Base-by-base conservation (phyloP, 2,113 vertebrate species). In the Artemisiospiza belli region DNA sequence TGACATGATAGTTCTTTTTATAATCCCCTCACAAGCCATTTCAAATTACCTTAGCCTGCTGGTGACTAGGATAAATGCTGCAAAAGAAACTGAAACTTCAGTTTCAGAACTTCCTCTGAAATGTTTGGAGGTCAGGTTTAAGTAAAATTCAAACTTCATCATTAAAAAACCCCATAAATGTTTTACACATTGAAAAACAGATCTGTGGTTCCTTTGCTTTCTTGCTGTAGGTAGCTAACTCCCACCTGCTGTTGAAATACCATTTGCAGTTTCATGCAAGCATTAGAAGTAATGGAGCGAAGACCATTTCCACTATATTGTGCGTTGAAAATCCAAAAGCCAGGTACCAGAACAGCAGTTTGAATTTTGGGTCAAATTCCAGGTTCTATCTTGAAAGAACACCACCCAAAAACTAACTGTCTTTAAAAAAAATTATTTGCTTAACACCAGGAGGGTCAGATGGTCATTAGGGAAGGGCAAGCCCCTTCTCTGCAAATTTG, bases 201-300 rank as follows among this genome's bases (percentile, higher is more conserved):
- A 83, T 62, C 76, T 49, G 23, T 55, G 73, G 61, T 25, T 90
- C 64, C 80, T 92, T 59, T 59, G 23, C 72, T 78, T 93, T 86
- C 73, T 93, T 92, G 72, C 64, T 95, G 80, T 93, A 96, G 93
- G 90, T 75, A 90, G 79, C 92, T 61, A 86, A 80, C 72, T 96
- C 88, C 72, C 85, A 96, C 92, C 78, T 5, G 51, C 96, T 95
- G 93, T n/a, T 93, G 92, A 91, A 95, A 96, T 49, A 78, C 72
- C 72, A 93, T 97, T 96, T 94, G 90, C 93, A 94, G 90, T 95
- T 96, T 94, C 88, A 95, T 93, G 93, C 85, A 94, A 97, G 76
- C 85, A 87, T 95, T 95, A 93, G 76, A 39, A 95, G 93, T 81
- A 96, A 97, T 95, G 88, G 83, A 85, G 92, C 54, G 25, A 79